Base-by-base conservation (phyloP, 2,797 vertebrate genomes). In the Myioborus miniatus region DNA sequence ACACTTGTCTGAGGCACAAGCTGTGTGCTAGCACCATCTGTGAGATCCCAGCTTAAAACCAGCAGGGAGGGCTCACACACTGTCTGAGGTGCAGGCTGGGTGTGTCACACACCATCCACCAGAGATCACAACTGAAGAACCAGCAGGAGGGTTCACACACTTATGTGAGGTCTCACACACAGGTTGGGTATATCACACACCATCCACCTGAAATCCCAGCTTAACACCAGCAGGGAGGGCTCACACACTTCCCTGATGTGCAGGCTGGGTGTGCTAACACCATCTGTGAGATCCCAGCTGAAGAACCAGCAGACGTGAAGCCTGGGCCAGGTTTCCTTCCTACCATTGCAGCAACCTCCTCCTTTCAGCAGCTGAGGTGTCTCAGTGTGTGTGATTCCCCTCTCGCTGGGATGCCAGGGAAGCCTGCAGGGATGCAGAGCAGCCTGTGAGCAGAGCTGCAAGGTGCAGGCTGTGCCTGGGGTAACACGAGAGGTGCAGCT, bases 401-500 rank as follows among this genome's bases (percentile, higher is more conserved):
- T 0, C 69, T 85, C 46, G 1, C 62, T 69, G 17, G 77, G 75
- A 37, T 43, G 67, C 78, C 92, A 80, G 69, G 93, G 87, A 27
- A 19, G 41, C 21, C 88, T 90, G 49, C 49, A 82, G 44, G 44
- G 63, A 75, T 95, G 96, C 95, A 52, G 78, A 15, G 4, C 27
- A 30, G 37, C 19, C 37, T 41, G 36, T 5, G 17, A 8, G 37
- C 59, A 30, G 27, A 5, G 59, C 6, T 37, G 34, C 37, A 13
- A 39, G 59, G 36, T 5, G 59, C 59, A 41, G 59, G 21, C n/a
- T 14, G 41, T 13, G 70, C 34, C 49, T 47, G 62, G 27, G 6
- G 59, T 9, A 52, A 43, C 46, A 3, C 14, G 46, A 41, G 72
- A 94, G 53, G 93, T 94, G 92, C 97, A 94, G 97, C 97, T 96